These are phyloP conservation scores for Gorsachius goisagi DNA, from an alignment of 2,113 vertebrate species.

Conservation along the genomic window DNA sequence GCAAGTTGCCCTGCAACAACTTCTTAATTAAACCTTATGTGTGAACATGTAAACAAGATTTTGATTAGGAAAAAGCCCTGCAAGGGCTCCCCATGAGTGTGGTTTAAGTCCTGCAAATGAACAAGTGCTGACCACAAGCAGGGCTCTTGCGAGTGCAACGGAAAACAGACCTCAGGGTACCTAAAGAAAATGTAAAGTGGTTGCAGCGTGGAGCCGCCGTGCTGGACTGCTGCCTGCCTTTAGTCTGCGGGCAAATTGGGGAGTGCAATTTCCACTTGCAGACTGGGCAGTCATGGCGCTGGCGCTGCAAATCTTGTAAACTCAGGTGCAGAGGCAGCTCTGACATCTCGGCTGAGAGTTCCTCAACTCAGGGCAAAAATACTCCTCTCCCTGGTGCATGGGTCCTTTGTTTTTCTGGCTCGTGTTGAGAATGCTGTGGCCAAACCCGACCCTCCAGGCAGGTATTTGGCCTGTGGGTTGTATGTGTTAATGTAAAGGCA, in stretches of 20 bases:
- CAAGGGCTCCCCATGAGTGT: not conserved
- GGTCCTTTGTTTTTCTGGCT: not conserved
- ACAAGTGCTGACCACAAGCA: not conserved
- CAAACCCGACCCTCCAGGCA: not conserved
- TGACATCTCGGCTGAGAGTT: not conserved
- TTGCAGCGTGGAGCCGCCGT: rapidly evolving
- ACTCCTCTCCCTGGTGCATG: not conserved
- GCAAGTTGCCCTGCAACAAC: not conserved
- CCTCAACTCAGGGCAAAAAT: not conserved
- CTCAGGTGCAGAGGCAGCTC: not conserved
- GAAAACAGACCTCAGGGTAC: not conserved
- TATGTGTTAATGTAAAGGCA: not conserved
- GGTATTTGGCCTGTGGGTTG: not conserved
- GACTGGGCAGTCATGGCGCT: rapidly evolving
- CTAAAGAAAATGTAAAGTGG: not conserved
- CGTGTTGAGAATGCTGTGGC: not conserved
- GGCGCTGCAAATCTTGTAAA: not conserved
- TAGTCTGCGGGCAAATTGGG: not conserved
- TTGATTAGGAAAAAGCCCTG: not conserved
- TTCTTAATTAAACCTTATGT: not conserved
- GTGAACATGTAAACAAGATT: not conserved
- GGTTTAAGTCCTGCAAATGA: not conserved
- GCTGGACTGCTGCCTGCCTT: not conserved
- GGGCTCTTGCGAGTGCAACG: too few relatives aligned
- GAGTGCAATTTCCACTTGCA: not conserved